Base-by-base conservation (phyloP, 2,797 vertebrate species). In the Cottoperca gobio region DNA sequence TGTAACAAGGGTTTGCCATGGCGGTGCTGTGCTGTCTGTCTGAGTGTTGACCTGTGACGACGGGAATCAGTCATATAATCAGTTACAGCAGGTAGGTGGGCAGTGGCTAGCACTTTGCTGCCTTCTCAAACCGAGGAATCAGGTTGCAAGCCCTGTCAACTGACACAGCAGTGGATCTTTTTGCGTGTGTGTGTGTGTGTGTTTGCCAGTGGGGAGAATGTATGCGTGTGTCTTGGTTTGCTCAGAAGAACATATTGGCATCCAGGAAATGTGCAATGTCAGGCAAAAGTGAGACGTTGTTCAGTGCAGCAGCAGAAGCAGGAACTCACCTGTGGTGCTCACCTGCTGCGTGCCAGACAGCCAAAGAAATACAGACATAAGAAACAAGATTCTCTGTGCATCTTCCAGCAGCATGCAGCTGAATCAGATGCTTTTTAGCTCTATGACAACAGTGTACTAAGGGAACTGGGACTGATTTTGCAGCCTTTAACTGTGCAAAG, bases 11-110 rank as follows among this genome's bases (percentile, higher is more conserved):
- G 3, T 19, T 37, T 16, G 8, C 55, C 16, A 19, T 12, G 42
- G 11, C 5, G 26, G 17, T 48, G 69, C 73, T 76, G 62, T 19
- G 63, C 81, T 82, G 69, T 70, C 76, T 60, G 42, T 65, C 61
- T 28, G 70, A 54, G 39, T 59, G 67, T 81, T 89, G 87, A 86
- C 83, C 78, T 79, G 79, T 81, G 73, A 69, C 42, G 21, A 85
- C 82, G n/a, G 28, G 45, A 72, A 54, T 76, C 73, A 40, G 74
- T 21, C 63, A 33, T 45, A 76, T 82, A 71, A 81, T 82, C 70
- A 37, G 70, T 33, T n/a, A n/a, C n/a, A 72, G 64, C 77, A 81
- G 70, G 69, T 49, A 57, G 52, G 72, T 14, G 8, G 60, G 63
- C 39, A 50, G 64, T 11, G 42, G 40, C 23, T 2, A 6, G 35